Percentiles rank a stretch among this genome's conserved stretches.
Conservation (phyloP, 2,113 vertebrate species). For the Eonycteris spelaea region DNA sequence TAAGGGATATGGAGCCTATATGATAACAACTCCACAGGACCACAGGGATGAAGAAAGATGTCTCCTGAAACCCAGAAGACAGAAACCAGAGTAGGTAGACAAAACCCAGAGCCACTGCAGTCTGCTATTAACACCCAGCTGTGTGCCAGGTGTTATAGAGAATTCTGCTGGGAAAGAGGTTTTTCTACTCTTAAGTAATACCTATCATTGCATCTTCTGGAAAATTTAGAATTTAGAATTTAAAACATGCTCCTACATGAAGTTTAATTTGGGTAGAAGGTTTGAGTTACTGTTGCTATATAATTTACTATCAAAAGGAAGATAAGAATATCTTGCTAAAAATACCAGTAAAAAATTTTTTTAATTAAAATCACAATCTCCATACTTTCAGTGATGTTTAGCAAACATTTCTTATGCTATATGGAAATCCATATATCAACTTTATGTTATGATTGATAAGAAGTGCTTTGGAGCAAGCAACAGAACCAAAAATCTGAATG, state of each 20-base stretch:
- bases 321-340: not conserved
- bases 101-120: not conserved
- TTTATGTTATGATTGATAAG: not conserved
- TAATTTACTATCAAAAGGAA: conserved; percentile 24
- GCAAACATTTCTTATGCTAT: not conserved
- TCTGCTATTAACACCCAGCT: not conserved
- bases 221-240: not conserved
- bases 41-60: not conserved
- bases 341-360: not conserved
- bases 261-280: not conserved
- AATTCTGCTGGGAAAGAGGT: not conserved
- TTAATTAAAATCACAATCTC: not conserved
- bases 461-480: not conserved
- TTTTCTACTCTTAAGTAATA: not conserved
- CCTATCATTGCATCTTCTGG: not conserved
- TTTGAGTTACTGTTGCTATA: not conserved
- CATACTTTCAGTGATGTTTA: not conserved
- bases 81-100: not conserved
- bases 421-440: not conserved
- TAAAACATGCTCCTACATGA: not conserved
- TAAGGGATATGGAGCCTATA: not conserved
- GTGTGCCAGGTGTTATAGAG: not conserved
- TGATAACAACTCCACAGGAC: not conserved
- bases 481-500: not conserved
- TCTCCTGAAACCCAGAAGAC: not conserved